These are phyloP conservation scores for Melanostoma scalare DNA, from an alignment of 2,888 invertebrate species.

Conservation along the genomic window DNA sequence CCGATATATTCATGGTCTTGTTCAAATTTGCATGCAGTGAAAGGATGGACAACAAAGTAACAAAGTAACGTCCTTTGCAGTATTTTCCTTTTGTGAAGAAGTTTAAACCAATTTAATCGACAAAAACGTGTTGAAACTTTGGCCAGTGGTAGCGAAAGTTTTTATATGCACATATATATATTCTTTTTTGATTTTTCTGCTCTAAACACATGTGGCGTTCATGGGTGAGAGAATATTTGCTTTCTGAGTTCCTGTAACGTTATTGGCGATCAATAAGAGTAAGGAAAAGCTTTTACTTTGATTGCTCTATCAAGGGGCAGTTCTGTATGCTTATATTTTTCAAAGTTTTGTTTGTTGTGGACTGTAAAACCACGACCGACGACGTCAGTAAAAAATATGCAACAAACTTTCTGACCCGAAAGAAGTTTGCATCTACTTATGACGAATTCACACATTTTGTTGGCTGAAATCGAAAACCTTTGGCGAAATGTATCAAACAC, in stretches of 20 bases:
- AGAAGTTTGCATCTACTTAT: too few species aligned
- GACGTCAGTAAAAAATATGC: too few species aligned
- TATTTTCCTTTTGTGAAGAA: conserved; percentile 61
- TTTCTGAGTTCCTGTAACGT: conserved; percentile 7
- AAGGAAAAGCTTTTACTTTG: conserved; percentile 60
- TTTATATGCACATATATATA: neutral
- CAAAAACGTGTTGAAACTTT: conserved; percentile 67
- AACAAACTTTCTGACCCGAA: too few species aligned
- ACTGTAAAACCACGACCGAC: too few species aligned
- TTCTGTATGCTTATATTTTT: too few species aligned
- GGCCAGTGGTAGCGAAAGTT: conserved; percentile 18
- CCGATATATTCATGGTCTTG: conserved; percentile 68
- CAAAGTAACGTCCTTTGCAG: conserved; percentile 63
- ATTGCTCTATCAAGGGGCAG: conserved; percentile 23
- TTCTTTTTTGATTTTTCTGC: neutral
- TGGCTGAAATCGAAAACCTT: too few species aligned
- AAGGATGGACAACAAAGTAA: conserved; percentile 39
- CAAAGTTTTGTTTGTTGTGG: too few species aligned
- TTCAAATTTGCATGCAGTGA: conserved; percentile 59
- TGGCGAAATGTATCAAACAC: too few species aligned
- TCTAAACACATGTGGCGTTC: neutral
- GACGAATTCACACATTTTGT: too few species aligned
- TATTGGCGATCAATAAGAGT: conserved; percentile 1
- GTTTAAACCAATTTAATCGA: conserved; percentile 70
- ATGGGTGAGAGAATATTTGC: conserved; percentile 18